Base-by-base conservation (phyloP, 2,797 vertebrate species). In the Capromys pilorides region DNA sequence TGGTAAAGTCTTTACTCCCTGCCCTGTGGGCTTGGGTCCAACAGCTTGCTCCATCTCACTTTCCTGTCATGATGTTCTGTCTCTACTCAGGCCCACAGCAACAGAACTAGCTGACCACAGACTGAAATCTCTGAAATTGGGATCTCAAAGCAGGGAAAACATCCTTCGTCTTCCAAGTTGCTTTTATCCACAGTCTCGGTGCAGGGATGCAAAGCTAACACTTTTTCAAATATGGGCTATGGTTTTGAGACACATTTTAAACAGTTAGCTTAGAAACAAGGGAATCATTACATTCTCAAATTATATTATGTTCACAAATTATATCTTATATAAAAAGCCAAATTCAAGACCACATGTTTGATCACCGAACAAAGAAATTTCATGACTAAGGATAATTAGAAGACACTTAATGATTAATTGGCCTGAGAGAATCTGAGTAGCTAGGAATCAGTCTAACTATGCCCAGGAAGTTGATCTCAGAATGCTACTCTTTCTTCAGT, bases 251-350 rank as follows among this genome's bases (percentile, higher is more conserved):
- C 39, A 33, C 7, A 49, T 83, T 96, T 91, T 1, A 41, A 77
- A 80, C 12, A 86, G 33, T 93, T 51, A n/a, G 9, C 21, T 91
- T 92, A 78, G 82, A 57, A 67, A 90, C 51, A 73, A 73, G 54
- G 66, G 59, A 69, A 41, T 80, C 22, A 93, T 91, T 10, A 78
- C 62, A 94, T 96, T 2, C 11, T 80, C 73, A 87, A 88, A 79
- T 66, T 93, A 22, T 90, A 22, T 80, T 93, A n/a, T n/a, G n/a
- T 95, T 84, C 71, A 75, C 73, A 87, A 81, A 82, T 64, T 93
- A 22, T 90, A 22, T 80, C 92, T 95, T 84, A 77, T 81, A 71
- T 77, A 11, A 92, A 85, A 95, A 94, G 7, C 33, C 90, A 24
- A 51, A 91, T 95, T 94, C 26, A 88, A 92, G 75, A 93, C n/a